Evolutionary conservation across 2,113 vertebrate species (phyloP), one percentile per base, ranked within the genome.

Genomic region (Columbina picui): DNA sequence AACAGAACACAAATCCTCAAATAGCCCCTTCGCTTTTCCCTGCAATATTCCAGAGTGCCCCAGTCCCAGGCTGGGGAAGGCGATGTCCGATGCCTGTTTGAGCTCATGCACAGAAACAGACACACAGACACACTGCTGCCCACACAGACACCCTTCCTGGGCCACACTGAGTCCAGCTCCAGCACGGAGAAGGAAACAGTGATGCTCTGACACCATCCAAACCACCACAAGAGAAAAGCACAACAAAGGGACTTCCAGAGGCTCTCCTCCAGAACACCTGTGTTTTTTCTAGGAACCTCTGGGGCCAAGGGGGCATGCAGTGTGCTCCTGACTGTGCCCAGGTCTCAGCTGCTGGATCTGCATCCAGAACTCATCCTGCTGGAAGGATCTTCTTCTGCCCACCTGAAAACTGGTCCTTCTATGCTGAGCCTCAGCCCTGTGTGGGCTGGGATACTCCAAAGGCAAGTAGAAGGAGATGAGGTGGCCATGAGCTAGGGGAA

Each of bases 1-100:
- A 96, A 93, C 43, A 84, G 73, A 92, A 76, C 92, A 91, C 71
- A 96, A 96, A 94, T 81, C 79, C 74, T 91, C 84, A 78, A 67
- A 77, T 32, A 69, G 30, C 34, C 63, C 49, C 63, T 80, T 80
- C 6, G 4, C 63, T 94, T 74, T 86, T 3, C 87, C 68, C 34
- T 43, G 41, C 4, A 16, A 55, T 90, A 86, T 57, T 84, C 67
- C 71, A 64, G 32, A 10, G 3, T 16, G n/a, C 30, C 36, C 83
- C 70, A 69, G 43, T 69, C 39, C 68, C 30, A 69, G 57, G 59
- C n/a, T 36, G 34, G 34, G 52, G 43, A 90, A 82, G 47, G 60
- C 0, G 1, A 18, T 22, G 32, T 81, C 18, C 0, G 0, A n/a
- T 21, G 53, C 13, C 49, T 68, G 13, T 83, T 69, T 56, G 47